Evolutionary conservation across 2,797 vertebrate species (phyloP).

Genomic region (Oreortyx pictus): DNA sequence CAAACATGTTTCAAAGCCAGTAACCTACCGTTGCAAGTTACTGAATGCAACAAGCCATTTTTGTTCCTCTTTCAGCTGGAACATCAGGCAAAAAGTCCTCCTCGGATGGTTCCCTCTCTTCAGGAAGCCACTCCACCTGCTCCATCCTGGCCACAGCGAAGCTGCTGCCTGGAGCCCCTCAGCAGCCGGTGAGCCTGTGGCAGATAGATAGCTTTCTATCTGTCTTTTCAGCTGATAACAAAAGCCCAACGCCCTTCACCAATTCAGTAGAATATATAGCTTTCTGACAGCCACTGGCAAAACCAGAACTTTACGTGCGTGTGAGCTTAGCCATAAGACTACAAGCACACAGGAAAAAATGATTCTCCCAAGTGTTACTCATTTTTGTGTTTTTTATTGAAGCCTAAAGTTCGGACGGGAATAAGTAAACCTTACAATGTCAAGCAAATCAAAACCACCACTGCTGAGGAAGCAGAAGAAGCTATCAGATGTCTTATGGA

Average conservation of each 20-base stretch:
- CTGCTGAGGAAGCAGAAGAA: constrained; percentile 82
- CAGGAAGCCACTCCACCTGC: constrained; percentile 63
- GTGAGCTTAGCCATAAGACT: not conserved
- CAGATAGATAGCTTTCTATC: not conserved
- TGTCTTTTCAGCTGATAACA: not conserved
- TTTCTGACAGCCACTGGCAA: not conserved
- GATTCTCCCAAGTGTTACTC: not conserved
- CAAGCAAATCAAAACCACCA: constrained; percentile 85
- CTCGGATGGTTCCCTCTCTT: constrained; percentile 70
- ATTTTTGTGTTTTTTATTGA: not conserved
- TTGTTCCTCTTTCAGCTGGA: constrained; percentile 62
- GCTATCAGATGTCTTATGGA: constrained; percentile 83
- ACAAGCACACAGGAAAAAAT: not conserved
- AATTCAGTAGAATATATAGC: not conserved
- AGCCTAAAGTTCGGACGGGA: constrained; percentile 83
- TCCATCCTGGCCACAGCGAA: constrained; percentile 77
- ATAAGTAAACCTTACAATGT: constrained; percentile 86
- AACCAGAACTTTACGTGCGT: not conserved
- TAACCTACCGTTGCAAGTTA: not conserved
- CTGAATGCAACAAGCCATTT: not conserved
- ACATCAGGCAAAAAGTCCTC: constrained; percentile 78
- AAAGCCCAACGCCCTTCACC: not conserved
- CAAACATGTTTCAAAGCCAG: not conserved
- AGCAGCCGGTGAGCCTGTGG: constrained; percentile 76
- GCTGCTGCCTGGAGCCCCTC: constrained; percentile 78